Base-by-base conservation (phyloP, 2,113 vertebrate genomes). In the Pedetes capensis region DNA sequence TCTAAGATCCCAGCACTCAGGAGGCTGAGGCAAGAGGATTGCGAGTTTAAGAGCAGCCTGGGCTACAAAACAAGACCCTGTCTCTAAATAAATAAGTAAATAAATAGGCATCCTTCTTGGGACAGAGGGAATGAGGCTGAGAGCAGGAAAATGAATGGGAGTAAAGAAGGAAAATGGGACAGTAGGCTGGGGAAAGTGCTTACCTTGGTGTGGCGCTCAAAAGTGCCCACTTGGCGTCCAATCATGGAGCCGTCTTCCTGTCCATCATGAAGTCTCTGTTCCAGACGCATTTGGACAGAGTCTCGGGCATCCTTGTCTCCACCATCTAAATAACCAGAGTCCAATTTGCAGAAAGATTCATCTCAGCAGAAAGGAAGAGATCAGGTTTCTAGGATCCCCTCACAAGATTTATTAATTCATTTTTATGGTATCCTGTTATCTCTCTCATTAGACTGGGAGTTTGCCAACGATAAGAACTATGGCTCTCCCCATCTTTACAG, bases 251-350 rank as follows among this genome's bases (percentile, higher is more conserved):
- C 95, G 0, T 97, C 97, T 96, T 99, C 99, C 95, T 98, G 95
- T 37, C 99, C 99, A 0, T 98, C 99, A 68, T 99, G 98, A 6
- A 98, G 98, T 75, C 99, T 99, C 89, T 53, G 98, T 49, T 99
- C 99, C 89, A 99, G 98, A 27, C 98, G 98, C 99, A 99, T 99
- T 86, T 74, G 98, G 66, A 99, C 98, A 0, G 98, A 99, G 96
- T 99, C 99, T 13, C 98, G 99, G 39, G 99, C 98, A 18, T 99
- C 99, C 97, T 99, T 99, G 92, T 99, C 99, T 13, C 99, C 99
- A 63, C 98, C 99, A 95, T 99, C 99, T 99, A 96, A 90, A 51
- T 82, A 90, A 85, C 29, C 95, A 93, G 37, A 94, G 78, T 88
- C 57, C n/a, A 81, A 23, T 93, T 85, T 92, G 14, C 22, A 29